These are phyloP conservation scores for Lochmaea crataegi DNA, from an alignment of 2,888 invertebrate genomes.

Conservation along the genomic window DNA sequence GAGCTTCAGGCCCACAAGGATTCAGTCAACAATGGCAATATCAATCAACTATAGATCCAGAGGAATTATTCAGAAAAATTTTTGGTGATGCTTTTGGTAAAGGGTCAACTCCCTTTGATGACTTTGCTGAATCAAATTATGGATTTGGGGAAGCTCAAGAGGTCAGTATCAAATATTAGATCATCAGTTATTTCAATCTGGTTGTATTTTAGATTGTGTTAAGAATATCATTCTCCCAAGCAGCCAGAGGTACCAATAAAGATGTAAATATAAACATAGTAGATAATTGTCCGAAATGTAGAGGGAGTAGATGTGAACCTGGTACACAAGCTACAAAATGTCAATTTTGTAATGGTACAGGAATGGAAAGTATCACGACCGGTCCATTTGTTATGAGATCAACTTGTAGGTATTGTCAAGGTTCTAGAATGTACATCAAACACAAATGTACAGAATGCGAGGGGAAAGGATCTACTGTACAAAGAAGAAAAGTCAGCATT, in stretches of 20 bases:
- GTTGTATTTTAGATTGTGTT: constrained; percentile 76
- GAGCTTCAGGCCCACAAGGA: constrained; percentile 69
- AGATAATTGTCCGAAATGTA: constrained; percentile 92
- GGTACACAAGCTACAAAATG: constrained; percentile 94
- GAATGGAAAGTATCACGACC: constrained; percentile 86
- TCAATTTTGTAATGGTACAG: constrained; percentile 92
- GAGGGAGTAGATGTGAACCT: constrained; percentile 85
- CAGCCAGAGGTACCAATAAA: constrained; percentile 95
- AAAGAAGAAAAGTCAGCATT: constrained; percentile 88
- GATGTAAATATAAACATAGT: constrained; percentile 91
- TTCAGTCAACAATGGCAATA: constrained; percentile 83
- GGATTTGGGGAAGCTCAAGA: constrained; percentile 94
- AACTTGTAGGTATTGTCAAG: constrained; percentile 92
- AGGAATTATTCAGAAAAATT: constrained; percentile 95
- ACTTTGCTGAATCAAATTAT: constrained; percentile 89
- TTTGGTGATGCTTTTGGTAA: constrained; percentile 89
- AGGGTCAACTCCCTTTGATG: constrained; percentile 72
- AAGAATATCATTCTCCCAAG: constrained; percentile 91
- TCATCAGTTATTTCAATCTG: neutral
- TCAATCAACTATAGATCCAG: constrained; percentile 91
- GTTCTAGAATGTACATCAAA: constrained; percentile 86
- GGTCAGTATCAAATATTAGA: constrained; percentile 65
- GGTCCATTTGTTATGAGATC: constrained; percentile 98
- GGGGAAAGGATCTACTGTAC: constrained; percentile 87
- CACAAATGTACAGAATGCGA: constrained; percentile 92